Evolutionary conservation across 2,797 vertebrate species (phyloP).

Genomic region (Myotis planiceps): DNA sequence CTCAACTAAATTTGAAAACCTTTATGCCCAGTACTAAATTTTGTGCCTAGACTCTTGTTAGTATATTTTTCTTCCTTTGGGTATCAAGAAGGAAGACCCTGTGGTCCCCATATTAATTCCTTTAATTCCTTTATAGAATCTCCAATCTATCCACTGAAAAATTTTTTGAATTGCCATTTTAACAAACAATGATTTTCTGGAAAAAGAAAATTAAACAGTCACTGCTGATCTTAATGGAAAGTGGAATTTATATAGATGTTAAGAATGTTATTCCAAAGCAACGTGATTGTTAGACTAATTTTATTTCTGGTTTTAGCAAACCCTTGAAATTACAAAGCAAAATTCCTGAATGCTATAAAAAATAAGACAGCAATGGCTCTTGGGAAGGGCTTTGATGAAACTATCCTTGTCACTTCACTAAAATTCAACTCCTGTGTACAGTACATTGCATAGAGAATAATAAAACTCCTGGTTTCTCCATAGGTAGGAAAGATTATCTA

Average conservation of each 20-base stretch:
- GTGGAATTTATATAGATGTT: background rate
- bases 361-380: background rate
- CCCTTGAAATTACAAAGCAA: slow-evolving; percentile 25
- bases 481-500: background rate
- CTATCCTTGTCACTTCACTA: background rate
- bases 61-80: slow-evolving; percentile 25
- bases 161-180: slow-evolving; percentile 33
- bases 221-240: slow-evolving; percentile 34
- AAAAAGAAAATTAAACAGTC: slow-evolving; percentile 34
- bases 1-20: slow-evolving; percentile 14
- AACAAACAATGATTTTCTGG: slow-evolving; percentile 30
- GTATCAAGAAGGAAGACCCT: slow-evolving; percentile 12
- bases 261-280: slow-evolving; percentile 31
- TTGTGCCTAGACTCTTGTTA: slow-evolving; percentile 5
- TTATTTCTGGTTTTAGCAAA: slow-evolving; percentile 54
- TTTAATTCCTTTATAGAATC: slow-evolving; percentile 25
- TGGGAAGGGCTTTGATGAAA: background rate
- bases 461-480: background rate
- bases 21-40: background rate
- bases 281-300: slow-evolving; percentile 6
- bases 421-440: slow-evolving; percentile 5
- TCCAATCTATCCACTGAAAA: background rate
- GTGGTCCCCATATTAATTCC: background rate
- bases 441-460: background rate
- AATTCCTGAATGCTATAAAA: slow-evolving; percentile 12